Base-by-base conservation (phyloP, 2,888 invertebrate genomes). In the Caradrina kadenii region DNA sequence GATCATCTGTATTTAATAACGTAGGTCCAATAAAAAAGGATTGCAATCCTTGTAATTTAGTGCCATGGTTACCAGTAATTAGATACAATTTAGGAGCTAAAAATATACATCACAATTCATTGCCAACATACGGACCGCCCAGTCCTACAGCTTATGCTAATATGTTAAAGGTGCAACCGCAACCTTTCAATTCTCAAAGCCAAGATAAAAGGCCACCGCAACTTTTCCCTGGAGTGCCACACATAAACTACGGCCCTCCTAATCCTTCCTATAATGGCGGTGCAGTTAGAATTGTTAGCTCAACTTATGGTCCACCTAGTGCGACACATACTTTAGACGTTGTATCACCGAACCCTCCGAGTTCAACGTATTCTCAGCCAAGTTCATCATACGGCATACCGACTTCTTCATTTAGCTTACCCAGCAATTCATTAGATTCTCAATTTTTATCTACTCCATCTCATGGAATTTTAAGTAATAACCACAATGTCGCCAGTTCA, bases 41-140 rank as follows among this genome's bases (percentile, higher is more conserved):
- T 76, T 98, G 98, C 87, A 97, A 97, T 87, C 97, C 97, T 65
- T 98, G 98, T 87, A 98, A 98, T 89, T 96, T 97, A 89, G 96
- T 97, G 86, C 98, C 98, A 71, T 98, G 98, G 98, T 96, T 98
- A 83, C 98, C 98, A 49, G 97, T 98, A 76, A 92, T 96, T 83
- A 93, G 92, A 90, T 96, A 95, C 87, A 93, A 94, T 86, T 84
- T 93, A 88, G 91, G 91, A 80, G 87, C 90, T 81, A 92, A 93
- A 91, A 93, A 89, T 88, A 67, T 86, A 72, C 86, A 89, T 67
- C 90, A 89, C 76, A 93, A 86, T 86, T 80, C 83, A 39, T 87
- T 87, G 73, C 92, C 95, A 3, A 93, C 94, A 3, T 95, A 96
- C 69, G 94, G 95, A 17, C 92, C 94, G 7, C 94, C 95, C 1